A percentile compares a stretch with the other conserved stretches of the same genome.
Evolutionary conservation across 2,888 invertebrate species (phyloP).

Genomic region (Chymomyza caudatula): DNA sequence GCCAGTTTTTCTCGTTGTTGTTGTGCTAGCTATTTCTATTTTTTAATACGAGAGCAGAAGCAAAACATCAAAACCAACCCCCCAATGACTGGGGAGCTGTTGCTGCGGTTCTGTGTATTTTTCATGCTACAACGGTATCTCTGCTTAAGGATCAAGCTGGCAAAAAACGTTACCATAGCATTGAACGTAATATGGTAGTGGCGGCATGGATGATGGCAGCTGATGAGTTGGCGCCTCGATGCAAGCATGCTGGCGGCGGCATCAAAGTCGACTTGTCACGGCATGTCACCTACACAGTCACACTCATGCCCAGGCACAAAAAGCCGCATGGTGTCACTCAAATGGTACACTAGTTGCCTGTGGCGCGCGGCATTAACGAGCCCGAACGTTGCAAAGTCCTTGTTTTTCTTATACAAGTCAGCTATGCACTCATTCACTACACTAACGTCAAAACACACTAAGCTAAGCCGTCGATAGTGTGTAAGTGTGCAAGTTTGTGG

Average conservation of each 20-base stretch:
- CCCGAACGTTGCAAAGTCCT: constrained; percentile 24
- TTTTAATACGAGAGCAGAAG: constrained; percentile 55
- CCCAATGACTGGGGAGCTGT: constrained; percentile 51
- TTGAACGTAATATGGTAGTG: not conserved
- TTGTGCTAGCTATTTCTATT: constrained; percentile 49
- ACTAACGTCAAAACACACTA: not conserved
- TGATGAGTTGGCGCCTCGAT: constrained; percentile 72
- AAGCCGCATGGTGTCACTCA: constrained; percentile 1
- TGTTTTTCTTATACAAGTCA: not conserved
- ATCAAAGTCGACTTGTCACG: constrained; percentile 58
- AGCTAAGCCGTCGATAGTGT: not conserved
- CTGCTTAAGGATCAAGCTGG: not conserved
- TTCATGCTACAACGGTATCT: not conserved
- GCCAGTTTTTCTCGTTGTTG: constrained; percentile 33
- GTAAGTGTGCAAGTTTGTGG: not conserved
- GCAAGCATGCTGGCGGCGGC: constrained; percentile 30
- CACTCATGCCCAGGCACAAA: constrained; percentile 7
- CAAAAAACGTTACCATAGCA: constrained; percentile 46
- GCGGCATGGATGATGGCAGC: constrained; percentile 25
- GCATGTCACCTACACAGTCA: constrained; percentile 63
- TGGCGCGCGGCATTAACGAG: constrained; percentile 59
- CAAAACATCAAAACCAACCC: constrained; percentile 55
- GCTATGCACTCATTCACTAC: not conserved
- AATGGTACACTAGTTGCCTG: constrained; percentile 34
- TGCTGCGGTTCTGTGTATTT: constrained; percentile 2